Conservation (phyloP, 2,888 invertebrate genomes). For the Drosophila peninsularis region DNA sequence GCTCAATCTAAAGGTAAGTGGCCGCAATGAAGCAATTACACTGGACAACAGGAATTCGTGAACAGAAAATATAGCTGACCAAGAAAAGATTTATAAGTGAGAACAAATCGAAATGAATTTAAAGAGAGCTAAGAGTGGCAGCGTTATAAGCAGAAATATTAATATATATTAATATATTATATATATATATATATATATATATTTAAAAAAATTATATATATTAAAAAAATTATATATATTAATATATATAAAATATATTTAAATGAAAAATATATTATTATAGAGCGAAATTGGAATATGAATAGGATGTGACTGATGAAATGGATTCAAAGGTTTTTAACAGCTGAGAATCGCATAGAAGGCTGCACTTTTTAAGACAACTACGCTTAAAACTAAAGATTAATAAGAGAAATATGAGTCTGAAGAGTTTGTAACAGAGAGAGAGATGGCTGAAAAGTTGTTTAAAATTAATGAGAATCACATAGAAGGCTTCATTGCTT, state of each 20-base stretch:
- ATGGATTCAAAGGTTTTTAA: neutral
- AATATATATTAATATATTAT: no score
- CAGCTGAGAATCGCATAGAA: neutral
- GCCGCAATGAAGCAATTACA: conserved; percentile 39
- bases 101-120: neutral
- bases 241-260: no score
- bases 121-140: neutral
- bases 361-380: neutral
- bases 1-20: conserved; percentile 57
- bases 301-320: neutral
- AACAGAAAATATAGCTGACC: neutral
- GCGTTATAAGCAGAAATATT: neutral
- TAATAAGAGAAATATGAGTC: neutral
- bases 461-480: no score
- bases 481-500: neutral
- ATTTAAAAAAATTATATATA: no score
- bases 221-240: no score
- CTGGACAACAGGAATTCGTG: conserved; percentile 9
- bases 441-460: neutral
- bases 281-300: neutral
- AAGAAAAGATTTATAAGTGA: neutral
- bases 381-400: no score
- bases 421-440: neutral
- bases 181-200: no score
- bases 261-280: neutral